These are phyloP conservation scores for Eucidaris tribuloides DNA, from an alignment of 35 echinoderm and acorn worm species.

Conservation along the genomic window DNA sequence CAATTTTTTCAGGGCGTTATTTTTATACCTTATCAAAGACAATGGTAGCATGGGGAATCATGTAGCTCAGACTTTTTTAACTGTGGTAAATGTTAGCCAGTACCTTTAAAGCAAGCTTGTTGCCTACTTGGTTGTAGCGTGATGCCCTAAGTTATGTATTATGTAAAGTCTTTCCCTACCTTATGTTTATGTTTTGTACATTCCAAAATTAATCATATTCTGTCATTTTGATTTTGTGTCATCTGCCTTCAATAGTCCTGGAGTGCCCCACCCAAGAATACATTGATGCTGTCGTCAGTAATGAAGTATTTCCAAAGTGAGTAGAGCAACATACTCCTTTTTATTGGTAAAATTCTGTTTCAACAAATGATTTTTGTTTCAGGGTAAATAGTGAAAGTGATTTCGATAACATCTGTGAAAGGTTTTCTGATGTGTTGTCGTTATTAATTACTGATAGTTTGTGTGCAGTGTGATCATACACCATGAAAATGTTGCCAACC, in stretches of 20 bases:
- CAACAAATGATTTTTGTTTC: neutral
- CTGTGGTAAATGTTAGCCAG: neutral
- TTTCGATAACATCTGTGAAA: neutral
- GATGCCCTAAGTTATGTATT: too few relatives aligned
- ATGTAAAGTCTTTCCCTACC: too few relatives aligned
- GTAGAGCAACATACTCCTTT: neutral
- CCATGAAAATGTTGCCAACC: too few relatives aligned
- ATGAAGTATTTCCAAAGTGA: constrained; percentile 46
- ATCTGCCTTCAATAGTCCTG: constrained; percentile 35
- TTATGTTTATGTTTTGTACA: too few relatives aligned
- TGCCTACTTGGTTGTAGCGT: neutral
- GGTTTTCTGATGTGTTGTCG: neutral
- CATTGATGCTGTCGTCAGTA: constrained; percentile 46
- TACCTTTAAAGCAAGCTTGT: neutral
- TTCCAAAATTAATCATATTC: neutral
- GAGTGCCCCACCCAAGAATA: constrained; percentile 77
- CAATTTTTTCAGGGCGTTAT: too few relatives aligned
- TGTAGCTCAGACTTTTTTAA: neutral
- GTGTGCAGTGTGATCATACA: too few relatives aligned
- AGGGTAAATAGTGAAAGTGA: neutral
- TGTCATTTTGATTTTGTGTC: neutral
- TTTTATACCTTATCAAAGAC: too few relatives aligned
- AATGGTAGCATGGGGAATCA: too few relatives aligned
- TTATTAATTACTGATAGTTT: neutral
- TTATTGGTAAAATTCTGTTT: neutral